These are phyloP conservation scores for Boleophthalmus pectinirostris DNA, from an alignment of 2,113 vertebrate genomes.

Conservation along the genomic window DNA sequence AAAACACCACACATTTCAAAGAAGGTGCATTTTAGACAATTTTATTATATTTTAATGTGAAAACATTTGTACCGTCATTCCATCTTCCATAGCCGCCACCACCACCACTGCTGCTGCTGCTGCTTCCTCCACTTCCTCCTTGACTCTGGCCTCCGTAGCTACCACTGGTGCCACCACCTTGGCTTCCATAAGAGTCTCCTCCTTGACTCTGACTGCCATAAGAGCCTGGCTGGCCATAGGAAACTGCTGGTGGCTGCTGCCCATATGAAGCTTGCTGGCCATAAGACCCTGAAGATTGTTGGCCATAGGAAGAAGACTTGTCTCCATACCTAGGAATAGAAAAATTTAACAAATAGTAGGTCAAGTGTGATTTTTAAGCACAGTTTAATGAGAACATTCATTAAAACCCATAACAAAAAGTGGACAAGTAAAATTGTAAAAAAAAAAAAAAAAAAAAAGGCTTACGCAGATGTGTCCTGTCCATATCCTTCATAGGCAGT, in stretches of 20 bases:
- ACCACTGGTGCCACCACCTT: slow-evolving; percentile 14
- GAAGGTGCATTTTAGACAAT: neutral
- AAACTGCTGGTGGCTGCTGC: slow-evolving; percentile 11
- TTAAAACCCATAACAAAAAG: neutral
- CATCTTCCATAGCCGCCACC: slow-evolving; percentile 63
- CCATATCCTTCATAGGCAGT: slow-evolving; percentile 64
- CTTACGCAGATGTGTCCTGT: slow-evolving; percentile 75
- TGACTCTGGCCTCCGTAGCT: slow-evolving; percentile 46
- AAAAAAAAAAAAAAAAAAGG: neutral
- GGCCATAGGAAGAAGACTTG: slow-evolving; percentile 55
- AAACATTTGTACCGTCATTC: slow-evolving; percentile 65
- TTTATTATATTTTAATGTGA: neutral
- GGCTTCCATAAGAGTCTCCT: slow-evolving; percentile 23
- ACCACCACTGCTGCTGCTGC: slow-evolving; percentile 1
- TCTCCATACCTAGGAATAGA: slow-evolving; percentile 60
- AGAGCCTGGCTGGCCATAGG: slow-evolving; percentile 55
- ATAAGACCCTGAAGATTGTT: slow-evolving; percentile 36
- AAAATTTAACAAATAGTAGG: neutral
- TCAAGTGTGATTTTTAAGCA: neutral
- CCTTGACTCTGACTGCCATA: slow-evolving; percentile 25
- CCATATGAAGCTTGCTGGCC: slow-evolving; percentile 10
- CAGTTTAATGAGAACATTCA: neutral
- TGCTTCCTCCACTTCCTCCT: neutral
- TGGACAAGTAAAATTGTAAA: neutral
- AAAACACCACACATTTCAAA: neutral